These are phyloP conservation scores for Notolabrus celidotus DNA, from an alignment of 2,797 vertebrate species.

Conservation along the genomic window DNA sequence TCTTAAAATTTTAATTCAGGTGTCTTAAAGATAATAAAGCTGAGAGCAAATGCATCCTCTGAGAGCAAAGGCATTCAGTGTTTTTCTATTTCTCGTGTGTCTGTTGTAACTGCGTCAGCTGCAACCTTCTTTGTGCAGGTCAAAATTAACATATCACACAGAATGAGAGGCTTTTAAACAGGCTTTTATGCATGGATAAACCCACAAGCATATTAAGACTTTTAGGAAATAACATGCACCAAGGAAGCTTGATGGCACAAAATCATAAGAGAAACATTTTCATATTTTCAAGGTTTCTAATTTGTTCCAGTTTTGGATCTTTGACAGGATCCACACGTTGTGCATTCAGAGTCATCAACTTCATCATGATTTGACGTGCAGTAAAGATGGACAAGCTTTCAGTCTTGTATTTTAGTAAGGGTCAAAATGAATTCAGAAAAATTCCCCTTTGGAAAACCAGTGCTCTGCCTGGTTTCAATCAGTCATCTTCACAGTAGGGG, in stretches of 20 bases:
- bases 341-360: background rate
- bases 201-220: conserved; percentile 18
- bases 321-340: background rate
- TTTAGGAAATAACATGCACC: conserved; percentile 57
- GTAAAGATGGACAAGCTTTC: conserved; percentile 9
- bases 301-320: background rate
- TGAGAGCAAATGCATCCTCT: background rate
- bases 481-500: conserved; percentile 41
- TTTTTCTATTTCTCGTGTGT: background rate
- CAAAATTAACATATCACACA: background rate
- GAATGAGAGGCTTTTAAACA: too few species aligned
- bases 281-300: background rate
- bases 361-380: conserved; percentile 22
- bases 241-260: background rate
- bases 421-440: conserved; percentile 9
- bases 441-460: conserved; percentile 10
- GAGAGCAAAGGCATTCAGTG: background rate
- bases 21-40: conserved; percentile 55
- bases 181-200: conserved; percentile 49
- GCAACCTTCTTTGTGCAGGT: background rate
- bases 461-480: background rate
- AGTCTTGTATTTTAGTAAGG: conserved; percentile 3
- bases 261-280: background rate
- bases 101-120: background rate
- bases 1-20: background rate